Base-by-base conservation (phyloP, 2,888 invertebrate genomes). In the Cephus pulcher region DNA sequence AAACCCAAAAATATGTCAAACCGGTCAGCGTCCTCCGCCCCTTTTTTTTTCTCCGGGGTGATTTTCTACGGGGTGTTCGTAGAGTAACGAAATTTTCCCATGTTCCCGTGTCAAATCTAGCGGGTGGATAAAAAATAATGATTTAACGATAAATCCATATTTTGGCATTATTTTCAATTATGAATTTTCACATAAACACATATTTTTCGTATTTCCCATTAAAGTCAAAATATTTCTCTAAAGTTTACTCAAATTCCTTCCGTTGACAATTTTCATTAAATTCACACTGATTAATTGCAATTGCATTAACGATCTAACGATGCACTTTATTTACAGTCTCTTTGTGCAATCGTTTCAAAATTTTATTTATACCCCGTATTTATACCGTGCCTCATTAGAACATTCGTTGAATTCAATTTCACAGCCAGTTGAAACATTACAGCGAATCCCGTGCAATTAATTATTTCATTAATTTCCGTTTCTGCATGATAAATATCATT, bases 1-100 rank as follows among this genome's bases (percentile, higher is more conserved):
- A 82, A 79, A 80, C 83, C 85, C 82, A 85, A 87, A 88, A 88
- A 89, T 88, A 87, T 88, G 89, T 87, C 89, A 88, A 86, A 85
- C 86, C 83, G 85, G 84, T 82, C 84, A 82, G 83, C 56, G 56
- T 83, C 79, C 76, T 76, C 69, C 78, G 76, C 80, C 81, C 76
- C 80, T 76, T 78, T 82, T 78, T 82, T 80, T 75, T 74, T 82
- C 80, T 80, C 84, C 82, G 80, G 40, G 71, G 34, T 37, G 30
- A 77, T 73, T 77, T 80, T 80, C 80, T 83, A 84, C 78, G 76
- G 80, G 83, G 83, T 83, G 83, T 82, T 71, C 68, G 30, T 15
- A 12, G 73, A 68, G 75, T 15, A 76, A 76, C 75, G 75, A 82
- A 23, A 56, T 23, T 56, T 56, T 56, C 56, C 56, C 56, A 56